phyloP scores from a whole-genome alignment of 2,797 vertebrate species.

The Rhincodon typus region DNA sequence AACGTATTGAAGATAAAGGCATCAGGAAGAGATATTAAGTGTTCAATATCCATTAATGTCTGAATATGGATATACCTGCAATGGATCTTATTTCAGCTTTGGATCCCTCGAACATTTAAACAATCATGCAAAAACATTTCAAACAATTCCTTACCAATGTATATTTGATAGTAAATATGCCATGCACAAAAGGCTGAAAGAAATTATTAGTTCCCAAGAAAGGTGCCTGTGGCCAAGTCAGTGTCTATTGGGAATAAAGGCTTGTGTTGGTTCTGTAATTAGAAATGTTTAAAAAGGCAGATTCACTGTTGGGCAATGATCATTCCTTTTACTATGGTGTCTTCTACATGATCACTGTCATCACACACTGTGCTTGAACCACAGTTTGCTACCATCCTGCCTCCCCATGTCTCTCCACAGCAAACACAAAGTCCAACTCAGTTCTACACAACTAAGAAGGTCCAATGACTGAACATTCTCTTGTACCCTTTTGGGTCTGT shows the following conservation, averaged over 20 bases:
- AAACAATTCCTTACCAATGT: not conserved
- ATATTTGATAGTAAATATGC: not conserved
- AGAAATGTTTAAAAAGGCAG: conserved; percentile 8
- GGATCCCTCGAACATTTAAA: not conserved
- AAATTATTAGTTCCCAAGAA: not conserved
- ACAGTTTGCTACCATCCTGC: not conserved
- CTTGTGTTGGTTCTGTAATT: not conserved
- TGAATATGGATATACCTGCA: not conserved
- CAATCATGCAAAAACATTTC: not conserved
- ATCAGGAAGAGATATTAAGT: not conserved
- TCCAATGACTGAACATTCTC: not conserved
- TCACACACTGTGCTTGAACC: not conserved
- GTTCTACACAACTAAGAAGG: not conserved
- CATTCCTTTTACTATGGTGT: not conserved
- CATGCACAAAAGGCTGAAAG: not conserved
- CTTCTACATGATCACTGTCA: too few relatives aligned
- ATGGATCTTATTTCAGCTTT: not conserved
- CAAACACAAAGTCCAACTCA: not conserved
- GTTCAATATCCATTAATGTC: not conserved
- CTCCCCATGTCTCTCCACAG: not conserved
- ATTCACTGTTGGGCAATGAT: not conserved
- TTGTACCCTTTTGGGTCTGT: not conserved
- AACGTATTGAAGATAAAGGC: not conserved
- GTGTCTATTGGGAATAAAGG: not conserved
- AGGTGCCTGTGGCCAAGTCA: not conserved